Evolutionary conservation across 1,140 invertebrate genomes (phyloP).

Genomic region (Heliconius hermathena): DNA sequence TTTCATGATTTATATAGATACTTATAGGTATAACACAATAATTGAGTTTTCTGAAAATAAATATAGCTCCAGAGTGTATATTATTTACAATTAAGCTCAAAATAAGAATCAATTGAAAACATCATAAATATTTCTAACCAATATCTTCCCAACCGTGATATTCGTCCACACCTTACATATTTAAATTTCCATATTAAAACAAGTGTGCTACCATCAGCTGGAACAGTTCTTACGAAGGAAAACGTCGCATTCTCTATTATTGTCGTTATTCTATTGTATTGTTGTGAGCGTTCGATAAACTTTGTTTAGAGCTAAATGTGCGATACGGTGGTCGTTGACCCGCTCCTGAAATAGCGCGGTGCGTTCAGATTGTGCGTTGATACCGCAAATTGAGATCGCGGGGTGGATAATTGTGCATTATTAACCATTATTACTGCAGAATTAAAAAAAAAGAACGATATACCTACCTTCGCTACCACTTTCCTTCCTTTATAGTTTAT

Average conservation of each 20-base stretch:
- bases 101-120: no score
- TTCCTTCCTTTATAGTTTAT: conserved; percentile 7
- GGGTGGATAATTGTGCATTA: conserved; percentile 52
- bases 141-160: not conserved
- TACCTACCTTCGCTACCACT: conserved; percentile 12
- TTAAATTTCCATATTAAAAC: not conserved
- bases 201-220: conserved; percentile 7
- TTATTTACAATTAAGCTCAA: no score
- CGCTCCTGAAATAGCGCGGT: conserved; percentile 63
- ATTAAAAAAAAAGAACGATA: conserved; percentile 36
- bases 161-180: not conserved
- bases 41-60: conserved; percentile 27
- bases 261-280: conserved; percentile 70
- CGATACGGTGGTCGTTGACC: conserved; percentile 70
- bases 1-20: conserved; percentile 25
- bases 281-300: conserved; percentile 70
- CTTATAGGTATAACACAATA: conserved; percentile 16
- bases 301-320: conserved; percentile 78
- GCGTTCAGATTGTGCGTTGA: conserved; percentile 62
- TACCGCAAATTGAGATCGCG: conserved; percentile 60
- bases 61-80: no score
- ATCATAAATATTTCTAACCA: not conserved
- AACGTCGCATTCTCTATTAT: conserved; percentile 58
- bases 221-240: conserved; percentile 44
- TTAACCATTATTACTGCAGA: conserved; percentile 49